Conservation (phyloP, 2,113 vertebrate species). For the Callaeas wilsoni region DNA sequence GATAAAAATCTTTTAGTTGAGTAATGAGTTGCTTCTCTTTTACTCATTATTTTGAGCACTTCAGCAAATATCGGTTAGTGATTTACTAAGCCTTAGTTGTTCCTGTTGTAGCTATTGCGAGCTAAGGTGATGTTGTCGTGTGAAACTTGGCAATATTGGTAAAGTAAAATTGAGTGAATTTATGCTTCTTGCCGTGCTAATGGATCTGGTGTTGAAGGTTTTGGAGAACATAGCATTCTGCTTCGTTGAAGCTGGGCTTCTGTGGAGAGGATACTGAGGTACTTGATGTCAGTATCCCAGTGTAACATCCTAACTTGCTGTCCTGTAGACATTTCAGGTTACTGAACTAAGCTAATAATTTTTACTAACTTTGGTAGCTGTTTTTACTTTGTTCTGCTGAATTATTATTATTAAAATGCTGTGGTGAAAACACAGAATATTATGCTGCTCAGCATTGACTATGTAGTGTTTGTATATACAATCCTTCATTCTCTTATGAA, state of each 20-base stretch:
- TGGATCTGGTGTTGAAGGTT: neutral
- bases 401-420: neutral
- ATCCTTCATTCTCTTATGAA: neutral
- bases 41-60: neutral
- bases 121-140: neutral
- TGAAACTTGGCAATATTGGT: neutral
- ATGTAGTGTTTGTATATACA: neutral
- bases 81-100: neutral
- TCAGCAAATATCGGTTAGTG: neutral
- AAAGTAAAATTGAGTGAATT: neutral
- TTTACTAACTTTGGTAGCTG: neutral
- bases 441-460: neutral
- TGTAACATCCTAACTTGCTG: neutral
- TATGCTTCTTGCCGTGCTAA: neutral
- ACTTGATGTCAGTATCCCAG: neutral
- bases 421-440: neutral
- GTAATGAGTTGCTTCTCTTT: neutral
- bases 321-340: neutral
- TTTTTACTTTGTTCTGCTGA: neutral
- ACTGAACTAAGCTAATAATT: neutral
- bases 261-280: neutral
- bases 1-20: neutral
- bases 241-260: neutral
- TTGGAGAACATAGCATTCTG: neutral
- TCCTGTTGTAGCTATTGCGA: neutral